Conservation (phyloP, 2,888 invertebrate species). For the Melitaea athalia region DNA sequence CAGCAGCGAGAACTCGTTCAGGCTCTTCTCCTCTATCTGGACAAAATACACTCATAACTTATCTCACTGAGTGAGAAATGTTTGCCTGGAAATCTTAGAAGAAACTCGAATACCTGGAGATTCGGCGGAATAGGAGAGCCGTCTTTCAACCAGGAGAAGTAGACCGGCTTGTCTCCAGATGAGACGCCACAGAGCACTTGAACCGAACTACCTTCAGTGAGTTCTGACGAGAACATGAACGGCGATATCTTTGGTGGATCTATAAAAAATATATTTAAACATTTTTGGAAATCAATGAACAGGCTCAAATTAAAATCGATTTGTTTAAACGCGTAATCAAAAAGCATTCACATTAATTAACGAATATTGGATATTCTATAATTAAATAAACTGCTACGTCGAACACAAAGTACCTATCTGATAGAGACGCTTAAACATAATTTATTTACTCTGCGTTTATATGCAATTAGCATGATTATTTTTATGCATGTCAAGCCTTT, state of each 20-base stretch:
- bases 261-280: conserved; percentile 44
- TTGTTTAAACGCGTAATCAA: neutral
- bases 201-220: conserved; percentile 90
- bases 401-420: too few relatives aligned
- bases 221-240: conserved; percentile 90
- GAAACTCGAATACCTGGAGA: conserved; percentile 76
- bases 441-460: too few relatives aligned
- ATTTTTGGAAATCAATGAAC: neutral
- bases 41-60: conserved; percentile 9
- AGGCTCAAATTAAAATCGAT: neutral
- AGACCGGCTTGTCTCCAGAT: conserved; percentile 86
- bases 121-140: conserved; percentile 82
- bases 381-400: too few relatives aligned
- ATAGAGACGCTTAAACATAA: too few relatives aligned
- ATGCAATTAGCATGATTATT: too few relatives aligned
- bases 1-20: conserved; percentile 86
- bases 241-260: conserved; percentile 93
- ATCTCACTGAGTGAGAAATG: neutral
- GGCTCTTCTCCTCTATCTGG: conserved; percentile 85
- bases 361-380: neutral
- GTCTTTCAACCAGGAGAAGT: conserved; percentile 86
- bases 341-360: neutral
- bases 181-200: conserved; percentile 91
- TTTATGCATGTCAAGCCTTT: too few relatives aligned
- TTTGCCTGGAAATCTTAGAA: neutral